Conservation (phyloP, 2,888 invertebrate genomes). For the Polydrusus cervinus region DNA sequence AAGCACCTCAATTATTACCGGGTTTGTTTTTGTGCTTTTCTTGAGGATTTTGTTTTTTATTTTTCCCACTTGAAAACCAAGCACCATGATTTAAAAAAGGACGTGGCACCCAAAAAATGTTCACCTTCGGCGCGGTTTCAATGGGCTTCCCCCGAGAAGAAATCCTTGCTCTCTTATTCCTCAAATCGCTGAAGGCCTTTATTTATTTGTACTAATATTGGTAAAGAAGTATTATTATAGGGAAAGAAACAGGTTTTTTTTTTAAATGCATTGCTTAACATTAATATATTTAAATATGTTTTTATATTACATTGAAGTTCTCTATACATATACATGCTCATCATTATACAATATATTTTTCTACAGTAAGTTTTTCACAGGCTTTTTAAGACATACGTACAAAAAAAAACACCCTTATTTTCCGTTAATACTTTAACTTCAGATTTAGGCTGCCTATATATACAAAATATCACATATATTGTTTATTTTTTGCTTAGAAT, state of each 20-base stretch:
- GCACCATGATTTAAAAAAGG: too few relatives aligned
- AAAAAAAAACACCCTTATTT: constrained; percentile 13
- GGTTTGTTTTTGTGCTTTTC: too few relatives aligned
- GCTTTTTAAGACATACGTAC: constrained; percentile 44
- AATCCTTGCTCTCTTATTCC: too few relatives aligned
- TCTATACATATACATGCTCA: constrained; percentile 65
- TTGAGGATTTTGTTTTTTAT: too few relatives aligned
- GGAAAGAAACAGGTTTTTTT: constrained; percentile 35
- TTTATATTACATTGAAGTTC: constrained; percentile 69
- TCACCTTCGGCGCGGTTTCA: too few relatives aligned
- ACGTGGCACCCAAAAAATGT: too few relatives aligned
- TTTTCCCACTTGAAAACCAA: too few relatives aligned
- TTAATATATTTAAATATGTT: constrained; percentile 68
- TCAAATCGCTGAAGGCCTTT: too few relatives aligned
- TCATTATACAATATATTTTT: constrained; percentile 49
- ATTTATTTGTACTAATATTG: too few relatives aligned
- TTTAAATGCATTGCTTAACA: constrained; percentile 65
- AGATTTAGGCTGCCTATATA: constrained; percentile 10
- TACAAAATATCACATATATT: constrained; percentile 55
- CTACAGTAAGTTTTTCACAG: constrained; percentile 50
- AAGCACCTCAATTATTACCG: too few relatives aligned
- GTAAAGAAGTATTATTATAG: too few relatives aligned
- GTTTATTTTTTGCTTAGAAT: constrained; percentile 54
- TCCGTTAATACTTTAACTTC: constrained; percentile 10
- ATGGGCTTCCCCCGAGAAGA: too few relatives aligned